Percentiles rank a stretch among this genome's conserved stretches.
These are phyloP conservation scores for Alfaro cultratus DNA, from an alignment of 2,797 vertebrate genomes.

Conservation along the genomic window DNA sequence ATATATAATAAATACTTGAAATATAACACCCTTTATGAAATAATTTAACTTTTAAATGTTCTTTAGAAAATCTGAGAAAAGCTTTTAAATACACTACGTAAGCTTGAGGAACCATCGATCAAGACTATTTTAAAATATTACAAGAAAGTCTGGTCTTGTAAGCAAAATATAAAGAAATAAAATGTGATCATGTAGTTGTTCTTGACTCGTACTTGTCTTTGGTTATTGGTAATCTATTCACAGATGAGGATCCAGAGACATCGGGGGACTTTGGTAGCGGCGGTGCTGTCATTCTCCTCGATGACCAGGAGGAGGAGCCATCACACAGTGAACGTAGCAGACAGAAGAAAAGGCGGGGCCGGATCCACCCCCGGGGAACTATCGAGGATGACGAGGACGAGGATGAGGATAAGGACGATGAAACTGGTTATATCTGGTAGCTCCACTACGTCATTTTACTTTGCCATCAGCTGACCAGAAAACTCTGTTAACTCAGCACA, in stretches of 20 bases:
- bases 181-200: background rate
- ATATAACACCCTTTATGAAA: too few relatives aligned
- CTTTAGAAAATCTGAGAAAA: too few relatives aligned
- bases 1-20: too few relatives aligned
- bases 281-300: constrained; percentile 86
- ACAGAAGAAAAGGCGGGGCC: constrained; percentile 87
- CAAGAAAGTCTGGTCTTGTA: background rate
- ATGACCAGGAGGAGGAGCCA: constrained; percentile 89
- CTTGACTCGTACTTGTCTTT: background rate
- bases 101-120: background rate
- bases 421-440: constrained; percentile 97
- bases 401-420: constrained; percentile 94
- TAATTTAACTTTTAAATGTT: too few relatives aligned
- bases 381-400: constrained; percentile 94
- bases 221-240: constrained; percentile 9
- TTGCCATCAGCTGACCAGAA: constrained; percentile 78
- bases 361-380: constrained; percentile 86
- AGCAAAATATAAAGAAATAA: background rate
- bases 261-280: constrained; percentile 97
- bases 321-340: constrained; percentile 73
- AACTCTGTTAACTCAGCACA: constrained; percentile 86
- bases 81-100: background rate
- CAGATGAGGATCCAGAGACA: constrained; percentile 95
- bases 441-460: constrained; percentile 71
- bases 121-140: background rate